phyloP scores from a whole-genome alignment of 2,888 invertebrate genomes.

The Oscheius myriophilus region DNA sequence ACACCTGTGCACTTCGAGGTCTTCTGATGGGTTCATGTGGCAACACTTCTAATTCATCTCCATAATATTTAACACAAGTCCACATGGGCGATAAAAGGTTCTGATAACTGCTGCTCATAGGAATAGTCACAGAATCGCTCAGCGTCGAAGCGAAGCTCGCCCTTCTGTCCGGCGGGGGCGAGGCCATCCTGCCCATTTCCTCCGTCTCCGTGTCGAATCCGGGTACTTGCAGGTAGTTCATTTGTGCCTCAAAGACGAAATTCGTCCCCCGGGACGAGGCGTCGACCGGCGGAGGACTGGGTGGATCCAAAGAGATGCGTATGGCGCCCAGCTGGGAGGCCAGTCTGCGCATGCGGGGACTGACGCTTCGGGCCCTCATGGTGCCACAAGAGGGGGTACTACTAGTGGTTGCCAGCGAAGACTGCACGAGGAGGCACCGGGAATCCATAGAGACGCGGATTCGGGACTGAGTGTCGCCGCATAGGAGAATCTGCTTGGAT shows the following conservation, averaged over 20 bases:
- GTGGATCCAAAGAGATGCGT: slow-evolving; percentile 63
- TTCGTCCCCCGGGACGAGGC: slow-evolving; percentile 33
- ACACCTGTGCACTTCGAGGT: slow-evolving; percentile 63
- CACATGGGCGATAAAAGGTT: slow-evolving; percentile 65
- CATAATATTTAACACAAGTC: slow-evolving; percentile 51
- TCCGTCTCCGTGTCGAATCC: slow-evolving; percentile 17
- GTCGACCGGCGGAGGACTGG: slow-evolving; percentile 38
- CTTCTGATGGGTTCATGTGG: slow-evolving; percentile 52
- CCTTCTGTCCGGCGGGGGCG: slow-evolving; percentile 65
- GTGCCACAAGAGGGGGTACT: too few species aligned
- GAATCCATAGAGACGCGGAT: slow-evolving; percentile 25
- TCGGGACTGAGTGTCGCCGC: too few species aligned
- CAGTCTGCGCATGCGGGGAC: slow-evolving; percentile 57
- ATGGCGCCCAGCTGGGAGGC: slow-evolving; percentile 64
- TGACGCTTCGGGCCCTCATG: not conserved
- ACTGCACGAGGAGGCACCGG: not conserved
- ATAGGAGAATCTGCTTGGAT: slow-evolving; percentile 4
- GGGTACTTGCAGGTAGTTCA: slow-evolving; percentile 44
- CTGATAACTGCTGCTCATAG: slow-evolving; percentile 61
- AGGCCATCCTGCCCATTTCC: slow-evolving; percentile 36
- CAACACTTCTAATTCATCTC: slow-evolving; percentile 56
- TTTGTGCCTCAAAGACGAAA: slow-evolving; percentile 13
- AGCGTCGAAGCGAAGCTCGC: slow-evolving; percentile 59
- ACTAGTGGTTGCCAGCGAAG: too few species aligned
- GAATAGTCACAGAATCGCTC: slow-evolving; percentile 58